phyloP scores from a whole-genome alignment of 2,888 invertebrate genomes.

The Lasioglossum pauxillum region DNA sequence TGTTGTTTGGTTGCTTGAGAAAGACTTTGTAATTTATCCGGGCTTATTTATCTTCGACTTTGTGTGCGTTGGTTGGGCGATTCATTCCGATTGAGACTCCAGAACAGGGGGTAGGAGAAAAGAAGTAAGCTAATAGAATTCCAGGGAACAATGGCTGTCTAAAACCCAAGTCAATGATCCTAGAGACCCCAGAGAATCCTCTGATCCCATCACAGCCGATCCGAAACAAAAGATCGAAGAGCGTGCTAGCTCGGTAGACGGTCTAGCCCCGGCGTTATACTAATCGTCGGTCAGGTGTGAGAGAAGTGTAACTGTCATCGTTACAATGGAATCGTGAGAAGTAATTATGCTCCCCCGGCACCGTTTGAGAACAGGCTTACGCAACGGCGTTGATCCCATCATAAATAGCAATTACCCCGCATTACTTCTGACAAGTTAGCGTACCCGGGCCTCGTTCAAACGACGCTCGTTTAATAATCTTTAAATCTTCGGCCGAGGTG shows the following conservation, averaged over 20 bases:
- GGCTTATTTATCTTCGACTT: too few relatives aligned
- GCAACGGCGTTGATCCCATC: slow-evolving; percentile 50
- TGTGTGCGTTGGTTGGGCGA: too few relatives aligned
- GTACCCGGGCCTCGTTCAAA: background rate
- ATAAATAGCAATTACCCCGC: slow-evolving; percentile 58
- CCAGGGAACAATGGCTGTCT: background rate
- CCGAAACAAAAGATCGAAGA: background rate
- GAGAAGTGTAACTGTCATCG: slow-evolving; percentile 41
- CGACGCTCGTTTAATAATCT: slow-evolving; percentile 37
- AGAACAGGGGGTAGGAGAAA: background rate
- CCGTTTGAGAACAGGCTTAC: slow-evolving; percentile 37
- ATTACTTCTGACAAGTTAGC: slow-evolving; percentile 45
- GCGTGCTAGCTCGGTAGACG: background rate
- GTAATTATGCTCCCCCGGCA: slow-evolving; percentile 36
- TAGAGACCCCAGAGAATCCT: background rate
- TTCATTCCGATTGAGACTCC: background rate
- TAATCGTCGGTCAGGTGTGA: slow-evolving; percentile 39
- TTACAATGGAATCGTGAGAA: slow-evolving; percentile 57
- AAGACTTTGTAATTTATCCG: too few relatives aligned
- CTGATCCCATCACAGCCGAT: background rate
- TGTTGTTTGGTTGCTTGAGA: too few relatives aligned
- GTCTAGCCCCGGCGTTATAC: slow-evolving; percentile 13
- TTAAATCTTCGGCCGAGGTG: slow-evolving; percentile 10
- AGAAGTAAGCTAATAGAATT: background rate
- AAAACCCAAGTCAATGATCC: background rate